These are phyloP conservation scores for Brotogeris chrysoptera DNA, from an alignment of 2,797 vertebrate genomes.

Conservation along the genomic window DNA sequence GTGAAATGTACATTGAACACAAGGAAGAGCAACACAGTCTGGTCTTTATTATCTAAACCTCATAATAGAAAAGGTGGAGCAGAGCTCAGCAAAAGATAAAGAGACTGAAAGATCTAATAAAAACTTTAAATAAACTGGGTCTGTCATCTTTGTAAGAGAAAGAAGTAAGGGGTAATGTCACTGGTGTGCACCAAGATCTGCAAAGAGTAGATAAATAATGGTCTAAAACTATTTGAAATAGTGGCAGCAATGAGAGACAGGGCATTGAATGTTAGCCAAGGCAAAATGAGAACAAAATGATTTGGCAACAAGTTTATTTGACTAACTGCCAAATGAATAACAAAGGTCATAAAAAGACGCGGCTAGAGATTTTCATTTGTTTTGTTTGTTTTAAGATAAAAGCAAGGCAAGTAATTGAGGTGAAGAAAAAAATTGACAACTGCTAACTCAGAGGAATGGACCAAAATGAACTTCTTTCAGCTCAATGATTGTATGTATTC, in stretches of 20 bases:
- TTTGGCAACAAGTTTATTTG: constrained; percentile 51
- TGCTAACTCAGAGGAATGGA: constrained; percentile 39
- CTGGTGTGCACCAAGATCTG: constrained; percentile 36
- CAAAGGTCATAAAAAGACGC: constrained; percentile 18
- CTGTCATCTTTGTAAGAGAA: constrained; percentile 60
- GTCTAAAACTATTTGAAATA: constrained; percentile 48
- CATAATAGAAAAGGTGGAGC: constrained; percentile 54
- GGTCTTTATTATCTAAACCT: constrained; percentile 56
- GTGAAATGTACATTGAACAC: constrained; percentile 29
- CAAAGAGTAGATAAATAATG: constrained; percentile 27
- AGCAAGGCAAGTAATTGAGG: neutral
- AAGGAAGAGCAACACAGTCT: constrained; percentile 55
- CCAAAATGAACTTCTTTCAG: constrained; percentile 53
- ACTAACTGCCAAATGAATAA: constrained; percentile 40
- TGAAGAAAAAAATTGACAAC: constrained; percentile 14
- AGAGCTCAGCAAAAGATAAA: constrained; percentile 64
- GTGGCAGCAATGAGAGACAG: constrained; percentile 24
- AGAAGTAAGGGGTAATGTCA: constrained; percentile 23
- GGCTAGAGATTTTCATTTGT: constrained; percentile 7
- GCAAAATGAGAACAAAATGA: constrained; percentile 54
- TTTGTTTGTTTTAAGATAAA: constrained; percentile 35
- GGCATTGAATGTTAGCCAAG: constrained; percentile 53
- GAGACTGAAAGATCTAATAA: constrained; percentile 62
- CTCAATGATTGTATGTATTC: constrained; percentile 39
- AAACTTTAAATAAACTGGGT: constrained; percentile 64